Evolutionary conservation across 2,113 vertebrate species (phyloP).

Genomic region (Himantopus leucocephalus): DNA sequence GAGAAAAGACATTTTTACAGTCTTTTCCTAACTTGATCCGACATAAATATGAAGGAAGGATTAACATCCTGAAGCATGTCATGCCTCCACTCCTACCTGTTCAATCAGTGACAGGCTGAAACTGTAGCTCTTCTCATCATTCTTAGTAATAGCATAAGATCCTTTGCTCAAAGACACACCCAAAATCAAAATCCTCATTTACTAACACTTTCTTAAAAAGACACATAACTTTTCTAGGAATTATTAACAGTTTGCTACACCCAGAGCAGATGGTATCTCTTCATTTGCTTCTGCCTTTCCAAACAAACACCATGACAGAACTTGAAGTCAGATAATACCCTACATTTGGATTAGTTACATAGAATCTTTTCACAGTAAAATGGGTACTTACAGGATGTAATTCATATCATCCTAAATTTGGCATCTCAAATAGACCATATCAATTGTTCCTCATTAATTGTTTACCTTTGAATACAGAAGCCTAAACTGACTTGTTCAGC

Average conservation of each 20-base stretch:
- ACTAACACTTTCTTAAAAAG: not conserved
- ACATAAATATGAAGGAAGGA: constrained; percentile 4
- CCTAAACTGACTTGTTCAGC: not conserved
- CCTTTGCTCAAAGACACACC: not conserved
- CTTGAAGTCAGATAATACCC: not conserved
- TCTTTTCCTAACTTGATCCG: not conserved
- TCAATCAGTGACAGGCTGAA: not conserved
- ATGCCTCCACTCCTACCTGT: not conserved
- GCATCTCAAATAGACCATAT: not conserved
- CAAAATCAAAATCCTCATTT: not conserved
- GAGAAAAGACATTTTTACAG: not conserved
- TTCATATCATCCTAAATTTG: not conserved
- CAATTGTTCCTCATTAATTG: not conserved
- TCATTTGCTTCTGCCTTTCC: not conserved
- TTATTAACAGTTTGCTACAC: not conserved
- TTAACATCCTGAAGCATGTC: not conserved
- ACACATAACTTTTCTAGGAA: not conserved
- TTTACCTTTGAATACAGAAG: not conserved
- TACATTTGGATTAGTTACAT: not conserved
- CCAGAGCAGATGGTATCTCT: not conserved
- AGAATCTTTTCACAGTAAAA: not conserved
- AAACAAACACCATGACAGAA: not conserved
- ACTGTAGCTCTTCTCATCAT: not conserved
- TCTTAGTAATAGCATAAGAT: not conserved
- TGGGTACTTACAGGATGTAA: not conserved